Base-by-base conservation (phyloP, 2,113 vertebrate genomes). In the Xyrauchen texanus region DNA sequence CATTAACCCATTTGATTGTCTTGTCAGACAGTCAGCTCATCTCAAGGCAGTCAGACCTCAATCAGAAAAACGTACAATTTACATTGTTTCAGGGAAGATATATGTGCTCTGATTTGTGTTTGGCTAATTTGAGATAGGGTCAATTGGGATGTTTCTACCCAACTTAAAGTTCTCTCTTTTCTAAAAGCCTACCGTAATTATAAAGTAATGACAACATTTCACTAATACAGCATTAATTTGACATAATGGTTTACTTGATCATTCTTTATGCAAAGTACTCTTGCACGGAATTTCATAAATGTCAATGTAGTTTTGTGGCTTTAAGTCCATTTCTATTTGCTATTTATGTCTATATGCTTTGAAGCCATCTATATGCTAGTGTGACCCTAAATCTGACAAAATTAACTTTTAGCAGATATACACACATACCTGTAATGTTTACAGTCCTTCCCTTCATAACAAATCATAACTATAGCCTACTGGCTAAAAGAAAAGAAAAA, bases 41-140 rank as follows among this genome's bases (percentile, higher is more conserved):
- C 42, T 72, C 53, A 60, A 58, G 42, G 4, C 9, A 2, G 42
- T 46, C 8, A 5, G 67, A 8, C n/a, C 69, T 72, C n/a, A 8
- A 58, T 42, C 58, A n/a, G 52, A 6, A 58, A 60, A 72, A 72
- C 58, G 53, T 53, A 71, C 45, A 60, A 72, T 72, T n/a, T 7
- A 60, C 53, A 60, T 72, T 72, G 53, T 58, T 60, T 58, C 10
- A 58, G 53, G 69, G 44, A 72, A 72, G 42, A 72, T 4, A 58
- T n/a, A 72, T 46, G 5, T 3, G n/a, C 42, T 72, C 46, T 60
- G 69, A 72, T 69, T 53, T 11, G n/a, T n/a, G n/a, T n/a, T n/a
- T 46, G 55, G 45, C 55, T 46, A 42, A 11, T 60, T 60, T 7
- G 6, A 58, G 58, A 72, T 13, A 11, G 69, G 69, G 55, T 71